Base-by-base conservation (phyloP, 1,140 invertebrate species). In the Neodiprion fabricii region DNA sequence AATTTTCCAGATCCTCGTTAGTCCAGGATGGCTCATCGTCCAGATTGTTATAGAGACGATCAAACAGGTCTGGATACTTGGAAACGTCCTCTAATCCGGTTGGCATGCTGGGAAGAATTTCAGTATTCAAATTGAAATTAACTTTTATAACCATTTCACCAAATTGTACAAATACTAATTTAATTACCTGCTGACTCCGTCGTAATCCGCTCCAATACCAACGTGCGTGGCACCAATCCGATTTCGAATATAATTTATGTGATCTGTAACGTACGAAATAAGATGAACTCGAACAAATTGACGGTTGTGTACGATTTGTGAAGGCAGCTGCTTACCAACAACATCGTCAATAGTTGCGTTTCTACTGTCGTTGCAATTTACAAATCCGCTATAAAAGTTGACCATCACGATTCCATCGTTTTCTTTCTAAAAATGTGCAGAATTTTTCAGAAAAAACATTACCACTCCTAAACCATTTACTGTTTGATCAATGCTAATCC, bases 51-150 rank as follows among this genome's bases (percentile, higher is more conserved):
- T 88, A 83, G 9, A 93, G 84, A 72, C 90, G 88, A 74, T 91
- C 90, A 79, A 94, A 92, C 67, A 94, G 82, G 76, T 90, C 88
- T 0, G 92, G 92, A 83, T 93, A 94, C 78, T 91, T 93, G 4
- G 92, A 93, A 3, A 92, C 92, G 80, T 94, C 92, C 79, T 94
- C 92, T 69, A 94, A 85, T 47, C 92, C 92, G 48, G 82, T 77
- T 0, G 93, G 92, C 72, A 84, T 89, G 80, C 87, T 94, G 83
- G 72, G 84, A 83, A 71, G 78, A 67, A 75, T 79, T 11, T 71
- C 75, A 67, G 66, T 9, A 48, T 72, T 40, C 72, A 67, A 76
- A 61, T 10, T 47, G 21, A 61, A 73, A 72, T 49, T 67, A n/a
- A 9, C 40, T 48, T 40, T 40, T 40, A 1, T 40, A 3, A 40